A percentile compares a stretch with the other conserved stretches of the same genome.
These are phyloP conservation scores for Nephila pilipes DNA, from an alignment of 1,140 invertebrate genomes.

Conservation along the genomic window DNA sequence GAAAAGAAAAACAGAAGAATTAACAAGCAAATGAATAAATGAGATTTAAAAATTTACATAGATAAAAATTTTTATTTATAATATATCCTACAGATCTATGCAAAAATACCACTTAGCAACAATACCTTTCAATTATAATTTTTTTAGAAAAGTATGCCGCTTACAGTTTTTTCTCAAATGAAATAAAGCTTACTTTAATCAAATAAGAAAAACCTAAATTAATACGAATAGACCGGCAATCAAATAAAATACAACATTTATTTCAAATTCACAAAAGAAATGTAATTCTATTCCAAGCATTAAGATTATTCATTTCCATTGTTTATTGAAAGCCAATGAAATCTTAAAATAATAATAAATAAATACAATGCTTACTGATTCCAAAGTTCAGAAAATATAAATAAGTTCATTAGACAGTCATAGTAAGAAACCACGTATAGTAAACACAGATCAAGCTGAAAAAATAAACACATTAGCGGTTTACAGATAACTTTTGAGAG, in stretches of 20 bases:
- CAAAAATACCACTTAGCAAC: no score
- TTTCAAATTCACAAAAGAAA: no score
- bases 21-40: no score
- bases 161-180: neutral
- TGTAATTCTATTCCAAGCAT: no score
- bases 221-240: neutral
- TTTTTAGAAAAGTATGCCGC: no score
- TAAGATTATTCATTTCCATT: no score
- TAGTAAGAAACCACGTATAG: conserved; percentile 54
- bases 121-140: no score
- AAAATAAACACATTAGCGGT: conserved; percentile 70
- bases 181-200: neutral
- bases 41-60: no score
- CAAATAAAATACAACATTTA: neutral
- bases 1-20: no score
- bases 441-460: conserved; percentile 72
- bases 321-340: neutral
- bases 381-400: neutral
- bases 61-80: no score
- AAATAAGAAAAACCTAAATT: neutral
- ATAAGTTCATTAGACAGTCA: neutral
- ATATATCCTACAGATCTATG: no score
- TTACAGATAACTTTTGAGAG: conserved; percentile 39
- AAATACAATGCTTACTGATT: neutral
- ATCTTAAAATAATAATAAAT: neutral